Evolutionary conservation across 2,888 invertebrate genomes (phyloP), one percentile per base, ranked within the genome.

Genomic region (Drosophila emarginata): DNA sequence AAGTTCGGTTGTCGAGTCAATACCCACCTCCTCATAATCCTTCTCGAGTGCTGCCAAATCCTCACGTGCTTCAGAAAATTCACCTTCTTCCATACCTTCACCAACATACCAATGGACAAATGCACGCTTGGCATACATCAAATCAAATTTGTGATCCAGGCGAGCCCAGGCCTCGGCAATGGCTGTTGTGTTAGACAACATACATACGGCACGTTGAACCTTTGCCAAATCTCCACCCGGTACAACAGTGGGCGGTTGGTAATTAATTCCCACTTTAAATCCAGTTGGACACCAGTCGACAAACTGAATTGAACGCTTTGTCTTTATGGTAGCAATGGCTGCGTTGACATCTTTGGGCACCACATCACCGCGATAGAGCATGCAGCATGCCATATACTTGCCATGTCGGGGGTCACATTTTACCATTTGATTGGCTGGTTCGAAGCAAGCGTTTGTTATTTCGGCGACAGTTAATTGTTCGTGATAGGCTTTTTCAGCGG

Each of bases 121-220:
- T 3, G 98, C 98, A 72, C 98, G 94, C 92, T 98, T 98, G 40
- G 97, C 96, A 92, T 97, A 98, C 97, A 98, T 98, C 86, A 98
- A 92, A 92, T 98, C 98, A 91, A 98, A 98, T 91, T 98, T 98
- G 92, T 97, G 97, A 92, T 98, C 97, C 69, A 98, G 93, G 82
- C 97, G 94, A 62, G 97, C 97, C 98, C 98, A 98, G 32, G 98
- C 98, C 91, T 98, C 98, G 3, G 97, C 98, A 89, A 98, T 98
- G 76, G 98, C 98, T 0, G 98, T 98, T 56, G 98, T 98, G 92
- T 98, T 98, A 88, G 97, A 97, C 91, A 98, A 92, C 98, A 98
- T 98, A 94, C 98, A 98, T 7, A 98, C 98, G 12, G 98, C 98
- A 60, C 98, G 94, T 91, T 97, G 97, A 1, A 98, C 97, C 92